Conservation (phyloP, 2,113 vertebrate species). For the Rhinichthys klamathensis region DNA sequence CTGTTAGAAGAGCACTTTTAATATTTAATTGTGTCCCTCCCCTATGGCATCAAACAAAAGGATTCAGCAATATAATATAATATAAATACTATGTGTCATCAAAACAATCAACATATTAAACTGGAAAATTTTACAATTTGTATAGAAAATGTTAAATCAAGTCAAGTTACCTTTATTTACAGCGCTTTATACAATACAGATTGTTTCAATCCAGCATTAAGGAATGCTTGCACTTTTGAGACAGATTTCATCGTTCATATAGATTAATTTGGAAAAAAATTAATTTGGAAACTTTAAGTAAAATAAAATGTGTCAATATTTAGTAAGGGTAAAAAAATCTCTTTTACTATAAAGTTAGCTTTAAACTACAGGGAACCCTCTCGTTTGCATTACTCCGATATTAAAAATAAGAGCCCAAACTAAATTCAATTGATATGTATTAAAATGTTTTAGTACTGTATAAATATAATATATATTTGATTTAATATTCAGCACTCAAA, state of each 20-base stretch:
- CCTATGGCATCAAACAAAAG: neutral
- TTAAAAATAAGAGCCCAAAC: neutral
- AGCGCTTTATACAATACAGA: no score
- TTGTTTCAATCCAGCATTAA: no score
- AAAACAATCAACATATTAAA: no score
- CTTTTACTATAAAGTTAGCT: neutral
- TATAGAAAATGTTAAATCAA: no score
- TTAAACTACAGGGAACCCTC: neutral
- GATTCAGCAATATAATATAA: neutral
- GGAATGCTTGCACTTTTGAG: no score
- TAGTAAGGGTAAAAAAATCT: neutral
- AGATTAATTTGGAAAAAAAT: neutral
- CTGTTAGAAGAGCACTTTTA: slow-evolving; percentile 45
- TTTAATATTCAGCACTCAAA: neutral
- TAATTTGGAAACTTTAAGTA: neutral
- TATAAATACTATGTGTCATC: neutral
- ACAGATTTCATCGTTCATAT: neutral
- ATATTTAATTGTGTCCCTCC: slow-evolving; percentile 48
- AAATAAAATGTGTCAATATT: neutral
- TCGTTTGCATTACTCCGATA: neutral
- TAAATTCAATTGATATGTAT: neutral
- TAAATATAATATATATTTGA: neutral
- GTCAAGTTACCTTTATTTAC: no score
- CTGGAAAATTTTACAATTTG: no score
- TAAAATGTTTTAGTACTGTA: neutral